Percentiles rank a stretch among this genome's conserved stretches.
phyloP scores from a whole-genome alignment of 2,888 invertebrate species.

The Eugnorisma glareosa region DNA sequence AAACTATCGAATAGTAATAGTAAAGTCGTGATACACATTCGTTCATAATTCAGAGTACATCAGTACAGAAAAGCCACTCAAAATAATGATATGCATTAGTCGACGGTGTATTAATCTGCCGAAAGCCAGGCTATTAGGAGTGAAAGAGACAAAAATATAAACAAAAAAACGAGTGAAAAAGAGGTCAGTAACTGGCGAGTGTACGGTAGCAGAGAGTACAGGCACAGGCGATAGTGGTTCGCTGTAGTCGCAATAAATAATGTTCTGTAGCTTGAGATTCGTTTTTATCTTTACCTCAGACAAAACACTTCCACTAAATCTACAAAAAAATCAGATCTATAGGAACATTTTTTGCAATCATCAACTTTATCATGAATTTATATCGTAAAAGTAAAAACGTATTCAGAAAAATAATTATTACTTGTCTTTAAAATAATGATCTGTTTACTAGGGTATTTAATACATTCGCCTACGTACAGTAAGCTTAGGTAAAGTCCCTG shows the following conservation, averaged over 20 bases:
- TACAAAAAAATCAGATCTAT: neutral
- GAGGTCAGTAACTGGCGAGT: slow-evolving; percentile 88
- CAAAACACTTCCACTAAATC: neutral
- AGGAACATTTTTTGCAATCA: neutral
- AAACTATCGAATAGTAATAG: slow-evolving; percentile 41
- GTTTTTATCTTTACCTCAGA: neutral
- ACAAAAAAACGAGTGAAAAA: slow-evolving; percentile 77
- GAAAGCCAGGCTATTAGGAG: slow-evolving; percentile 84
- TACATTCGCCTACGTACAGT: neutral
- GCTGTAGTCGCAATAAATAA: slow-evolving; percentile 1
- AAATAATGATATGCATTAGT: slow-evolving; percentile 88
- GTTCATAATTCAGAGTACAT: slow-evolving; percentile 33
- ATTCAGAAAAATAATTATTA: neutral
- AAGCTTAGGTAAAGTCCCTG: neutral
- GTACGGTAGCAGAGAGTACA: slow-evolving; percentile 79
- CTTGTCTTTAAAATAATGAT: neutral
- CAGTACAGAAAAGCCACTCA: slow-evolving; percentile 78
- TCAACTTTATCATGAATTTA: neutral
- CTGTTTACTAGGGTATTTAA: neutral
- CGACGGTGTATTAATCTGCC: slow-evolving; percentile 83
- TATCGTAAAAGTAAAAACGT: neutral
- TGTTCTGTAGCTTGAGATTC: neutral
- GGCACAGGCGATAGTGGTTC: slow-evolving; percentile 61
- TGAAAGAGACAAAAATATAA: slow-evolving; percentile 76
- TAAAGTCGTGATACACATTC: slow-evolving; percentile 56